Conservation (phyloP, 2,888 invertebrate genomes). For the Euplagia quadripunctaria region DNA sequence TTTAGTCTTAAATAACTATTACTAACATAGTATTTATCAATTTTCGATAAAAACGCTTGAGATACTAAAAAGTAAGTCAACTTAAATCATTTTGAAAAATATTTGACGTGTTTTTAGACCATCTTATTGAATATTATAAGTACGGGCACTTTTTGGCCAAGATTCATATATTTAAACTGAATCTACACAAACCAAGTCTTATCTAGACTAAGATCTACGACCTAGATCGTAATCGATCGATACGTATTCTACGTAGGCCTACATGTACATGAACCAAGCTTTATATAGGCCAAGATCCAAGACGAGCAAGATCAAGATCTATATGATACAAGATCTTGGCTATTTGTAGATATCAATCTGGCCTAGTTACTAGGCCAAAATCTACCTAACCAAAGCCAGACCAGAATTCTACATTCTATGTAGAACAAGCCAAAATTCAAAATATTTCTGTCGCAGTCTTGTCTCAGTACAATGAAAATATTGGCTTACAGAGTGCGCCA, state of each 20-base stretch:
- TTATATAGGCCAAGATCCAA: not conserved
- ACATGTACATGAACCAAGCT: not conserved
- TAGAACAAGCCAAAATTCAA: not conserved
- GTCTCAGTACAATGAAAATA: not conserved
- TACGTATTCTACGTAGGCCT: no score
- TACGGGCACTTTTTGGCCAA: not conserved
- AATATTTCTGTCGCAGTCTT: not conserved
- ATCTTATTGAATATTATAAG: slow-evolving; percentile 1
- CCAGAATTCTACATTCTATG: not conserved
- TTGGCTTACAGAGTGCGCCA: not conserved
- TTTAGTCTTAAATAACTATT: slow-evolving; percentile 45
- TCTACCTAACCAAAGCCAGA: not conserved
- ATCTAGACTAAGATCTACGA: not conserved
- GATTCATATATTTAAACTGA: not conserved
- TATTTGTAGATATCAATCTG: not conserved
- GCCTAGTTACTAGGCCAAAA: not conserved
- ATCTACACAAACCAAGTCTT: not conserved
- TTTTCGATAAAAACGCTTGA: slow-evolving; percentile 34
- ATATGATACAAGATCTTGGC: not conserved
- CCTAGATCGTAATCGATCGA: no score
- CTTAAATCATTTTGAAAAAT: slow-evolving; percentile 2
- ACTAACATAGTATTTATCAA: slow-evolving; percentile 39
- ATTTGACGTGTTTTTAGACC: not conserved
- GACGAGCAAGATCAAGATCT: not conserved
- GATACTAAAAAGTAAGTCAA: slow-evolving; percentile 28